A percentile compares a stretch with the other conserved stretches of the same genome.
These are phyloP conservation scores for Ifrita kowaldi DNA, from an alignment of 2,113 vertebrate species.

Conservation along the genomic window DNA sequence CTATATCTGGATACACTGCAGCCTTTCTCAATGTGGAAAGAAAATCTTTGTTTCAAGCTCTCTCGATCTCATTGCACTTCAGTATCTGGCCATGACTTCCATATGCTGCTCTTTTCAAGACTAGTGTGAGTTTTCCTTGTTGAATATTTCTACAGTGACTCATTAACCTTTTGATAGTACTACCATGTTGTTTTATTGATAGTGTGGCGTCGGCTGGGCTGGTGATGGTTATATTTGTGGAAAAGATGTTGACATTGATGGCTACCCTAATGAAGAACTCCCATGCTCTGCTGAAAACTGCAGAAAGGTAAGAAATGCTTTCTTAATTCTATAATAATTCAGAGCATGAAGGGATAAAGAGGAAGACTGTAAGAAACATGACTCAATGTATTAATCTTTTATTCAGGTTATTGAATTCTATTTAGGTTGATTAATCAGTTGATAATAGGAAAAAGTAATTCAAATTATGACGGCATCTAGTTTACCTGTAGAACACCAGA, in stretches of 20 bases:
- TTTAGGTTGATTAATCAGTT: background rate
- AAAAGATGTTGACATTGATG: slow-evolving; percentile 93
- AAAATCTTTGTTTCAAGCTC: background rate
- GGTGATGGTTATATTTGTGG: slow-evolving; percentile 91
- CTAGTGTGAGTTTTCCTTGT: background rate
- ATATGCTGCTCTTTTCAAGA: background rate
- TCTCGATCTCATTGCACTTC: background rate
- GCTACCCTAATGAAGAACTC: slow-evolving; percentile 86
- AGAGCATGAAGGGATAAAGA: background rate
- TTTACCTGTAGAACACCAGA: background rate
- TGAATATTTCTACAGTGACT: background rate
- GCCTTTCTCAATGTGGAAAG: background rate
- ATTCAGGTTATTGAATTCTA: background rate
- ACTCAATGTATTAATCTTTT: background rate
- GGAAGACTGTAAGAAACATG: background rate
- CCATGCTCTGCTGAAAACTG: slow-evolving; percentile 82
- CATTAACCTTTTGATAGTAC: background rate
- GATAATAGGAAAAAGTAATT: background rate
- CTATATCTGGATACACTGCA: background rate
- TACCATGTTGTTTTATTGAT: slow-evolving; percentile 7
- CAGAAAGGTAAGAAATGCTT: slow-evolving; percentile 79
- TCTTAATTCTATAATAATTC: background rate
- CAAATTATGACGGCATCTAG: background rate
- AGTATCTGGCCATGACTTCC: background rate
- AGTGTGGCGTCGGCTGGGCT: slow-evolving; percentile 95